Evolutionary conservation across 1,140 invertebrate genomes (phyloP).

Genomic region (Drosophila parvula): DNA sequence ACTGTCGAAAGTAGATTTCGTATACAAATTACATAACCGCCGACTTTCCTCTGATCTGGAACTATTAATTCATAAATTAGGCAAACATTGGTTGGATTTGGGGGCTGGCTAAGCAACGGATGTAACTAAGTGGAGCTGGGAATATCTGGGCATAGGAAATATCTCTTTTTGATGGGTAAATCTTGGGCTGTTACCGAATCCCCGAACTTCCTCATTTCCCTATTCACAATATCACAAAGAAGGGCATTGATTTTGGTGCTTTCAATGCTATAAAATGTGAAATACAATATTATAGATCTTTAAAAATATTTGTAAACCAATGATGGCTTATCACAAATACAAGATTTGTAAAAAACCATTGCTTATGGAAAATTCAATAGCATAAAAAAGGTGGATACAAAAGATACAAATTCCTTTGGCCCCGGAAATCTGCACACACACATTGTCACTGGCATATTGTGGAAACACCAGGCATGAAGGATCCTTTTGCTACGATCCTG

Average conservation of each 20-base stretch:
- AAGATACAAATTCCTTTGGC: conserved; percentile 20
- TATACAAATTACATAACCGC: conserved; percentile 47
- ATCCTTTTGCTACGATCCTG: conserved; percentile 38
- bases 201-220: no score
- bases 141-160: conserved; percentile 31
- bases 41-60: conserved; percentile 43
- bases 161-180: conserved; percentile 10
- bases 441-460: conserved; percentile 38
- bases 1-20: conserved; percentile 12
- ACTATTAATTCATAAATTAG: conserved; percentile 71
- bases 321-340: background rate
- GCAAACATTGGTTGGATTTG: conserved; percentile 59
- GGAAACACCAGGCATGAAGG: conserved; percentile 27
- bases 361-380: conserved; percentile 15
- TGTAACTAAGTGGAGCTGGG: conserved; percentile 34
- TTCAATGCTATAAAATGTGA: background rate
- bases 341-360: conserved; percentile 14
- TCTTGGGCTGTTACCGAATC: background rate
- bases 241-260: background rate
- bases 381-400: conserved; percentile 21
- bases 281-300: background rate
- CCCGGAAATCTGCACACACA: conserved; percentile 55
- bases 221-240: background rate
- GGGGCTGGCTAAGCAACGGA: conserved; percentile 55
- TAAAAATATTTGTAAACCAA: background rate